Conservation (phyloP, 2,797 vertebrate species). For the Buphagus erythrorhynchus region DNA sequence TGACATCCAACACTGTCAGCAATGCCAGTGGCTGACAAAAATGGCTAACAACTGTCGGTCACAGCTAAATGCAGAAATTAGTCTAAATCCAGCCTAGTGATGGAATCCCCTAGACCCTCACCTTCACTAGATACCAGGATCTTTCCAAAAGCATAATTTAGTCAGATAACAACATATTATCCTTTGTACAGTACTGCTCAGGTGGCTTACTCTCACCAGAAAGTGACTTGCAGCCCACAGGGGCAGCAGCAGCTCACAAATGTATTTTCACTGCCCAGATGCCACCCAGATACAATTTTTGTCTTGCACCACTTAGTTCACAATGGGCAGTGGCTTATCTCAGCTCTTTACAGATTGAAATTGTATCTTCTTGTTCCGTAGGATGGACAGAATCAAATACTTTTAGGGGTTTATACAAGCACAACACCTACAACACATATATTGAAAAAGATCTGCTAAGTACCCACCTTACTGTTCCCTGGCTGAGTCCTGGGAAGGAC, state of each 20-base stretch:
- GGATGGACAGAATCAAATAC: not conserved
- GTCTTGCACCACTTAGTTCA: not conserved
- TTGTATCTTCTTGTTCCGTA: not conserved
- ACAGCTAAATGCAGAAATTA: not conserved
- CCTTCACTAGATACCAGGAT: not conserved
- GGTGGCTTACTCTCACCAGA: not conserved
- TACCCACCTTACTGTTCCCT: not conserved
- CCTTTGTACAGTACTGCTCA: not conserved
- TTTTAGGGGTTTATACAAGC: not conserved
- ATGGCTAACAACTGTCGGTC: not conserved
- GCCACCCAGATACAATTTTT: not conserved
- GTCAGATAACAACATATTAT: not conserved
- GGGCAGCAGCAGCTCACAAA: not conserved
- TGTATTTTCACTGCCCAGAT: not conserved
- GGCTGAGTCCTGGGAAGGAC: not conserved
- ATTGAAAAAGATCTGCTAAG: not conserved
- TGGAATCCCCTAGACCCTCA: not conserved
- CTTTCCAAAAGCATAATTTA: not conserved
- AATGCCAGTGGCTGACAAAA: not conserved
- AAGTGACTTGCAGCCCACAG: not conserved
- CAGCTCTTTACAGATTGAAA: not conserved
- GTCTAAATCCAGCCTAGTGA: not conserved
- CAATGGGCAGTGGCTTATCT: not conserved
- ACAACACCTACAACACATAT: not conserved
- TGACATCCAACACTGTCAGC: not conserved